Evolutionary conservation across 2,797 vertebrate species (phyloP).

Genomic region (Merluccius polli): DNA sequence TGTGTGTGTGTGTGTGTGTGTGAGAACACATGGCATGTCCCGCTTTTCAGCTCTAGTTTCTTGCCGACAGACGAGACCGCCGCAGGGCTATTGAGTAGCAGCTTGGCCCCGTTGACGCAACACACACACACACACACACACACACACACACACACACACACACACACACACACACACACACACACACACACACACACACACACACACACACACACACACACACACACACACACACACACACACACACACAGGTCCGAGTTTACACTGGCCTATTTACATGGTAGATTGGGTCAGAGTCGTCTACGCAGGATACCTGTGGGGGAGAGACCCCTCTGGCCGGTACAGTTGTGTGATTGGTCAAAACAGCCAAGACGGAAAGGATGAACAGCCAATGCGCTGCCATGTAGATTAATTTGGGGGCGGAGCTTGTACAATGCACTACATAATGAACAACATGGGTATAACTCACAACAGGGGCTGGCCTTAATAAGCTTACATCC

Average conservation of each 20-base stretch:
- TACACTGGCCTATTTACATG: constrained; percentile 50
- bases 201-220: constrained; percentile 21
- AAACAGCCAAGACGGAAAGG: neutral
- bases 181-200: constrained; percentile 23
- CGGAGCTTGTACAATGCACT: neutral
- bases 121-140: constrained; percentile 23
- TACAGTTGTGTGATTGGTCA: constrained; percentile 1
- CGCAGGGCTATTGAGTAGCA: constrained; percentile 33
- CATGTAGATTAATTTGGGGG: neutral
- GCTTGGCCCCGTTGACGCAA: constrained; percentile 41
- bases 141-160: constrained; percentile 19
- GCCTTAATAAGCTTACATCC: neutral
- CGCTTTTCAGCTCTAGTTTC: constrained; percentile 44
- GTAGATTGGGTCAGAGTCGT: constrained; percentile 26
- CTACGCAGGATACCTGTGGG: neutral
- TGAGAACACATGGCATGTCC: constrained; percentile 41
- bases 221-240: constrained; percentile 21
- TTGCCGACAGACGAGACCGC: constrained; percentile 36
- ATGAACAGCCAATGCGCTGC: neutral
- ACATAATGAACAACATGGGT: neutral
- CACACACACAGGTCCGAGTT: constrained; percentile 36
- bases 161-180: constrained; percentile 21
- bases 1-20: constrained; percentile 21
- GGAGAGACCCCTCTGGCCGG: neutral
- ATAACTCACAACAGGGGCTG: neutral